Evolutionary conservation across 1,140 invertebrate genomes (phyloP).

Genomic region (Dermatophagoides farinae): DNA sequence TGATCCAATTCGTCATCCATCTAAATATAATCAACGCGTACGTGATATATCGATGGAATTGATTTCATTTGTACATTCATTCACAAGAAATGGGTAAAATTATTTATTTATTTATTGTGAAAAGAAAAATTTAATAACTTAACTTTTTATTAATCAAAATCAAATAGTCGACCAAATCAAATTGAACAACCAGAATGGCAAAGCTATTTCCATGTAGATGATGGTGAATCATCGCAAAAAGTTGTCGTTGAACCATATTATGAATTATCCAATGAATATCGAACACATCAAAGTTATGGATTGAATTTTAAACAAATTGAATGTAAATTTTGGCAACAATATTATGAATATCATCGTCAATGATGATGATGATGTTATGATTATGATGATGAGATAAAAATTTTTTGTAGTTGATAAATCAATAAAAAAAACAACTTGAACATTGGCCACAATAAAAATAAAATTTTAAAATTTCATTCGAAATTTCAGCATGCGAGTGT

Average conservation of each 20-base stretch:
- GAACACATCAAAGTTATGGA: background rate
- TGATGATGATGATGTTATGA: too few relatives aligned
- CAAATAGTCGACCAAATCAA: background rate
- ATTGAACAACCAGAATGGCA: background rate
- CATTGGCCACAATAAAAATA: too few relatives aligned
- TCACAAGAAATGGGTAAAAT: conserved; percentile 68
- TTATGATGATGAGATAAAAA: too few relatives aligned
- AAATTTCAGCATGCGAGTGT: too few relatives aligned
- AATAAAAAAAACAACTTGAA: too few relatives aligned
- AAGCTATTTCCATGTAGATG: background rate
- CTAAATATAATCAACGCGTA: conserved; percentile 55
- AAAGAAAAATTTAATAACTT: background rate
- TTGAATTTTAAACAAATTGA: background rate
- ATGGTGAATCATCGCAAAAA: background rate
- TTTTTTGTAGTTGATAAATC: too few relatives aligned
- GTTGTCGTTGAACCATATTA: background rate
- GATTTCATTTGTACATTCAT: conserved; percentile 88
- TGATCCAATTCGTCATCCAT: conserved; percentile 56
- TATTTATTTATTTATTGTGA: background rate
- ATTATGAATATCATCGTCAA: too few relatives aligned
- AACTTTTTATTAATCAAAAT: too few relatives aligned
- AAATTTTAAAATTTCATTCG: too few relatives aligned
- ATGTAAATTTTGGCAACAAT: background rate
- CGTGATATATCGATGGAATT: conserved; percentile 55
- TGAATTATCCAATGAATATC: background rate